phyloP scores from a whole-genome alignment of 2,797 vertebrate genomes.

The Lemur catta region DNA sequence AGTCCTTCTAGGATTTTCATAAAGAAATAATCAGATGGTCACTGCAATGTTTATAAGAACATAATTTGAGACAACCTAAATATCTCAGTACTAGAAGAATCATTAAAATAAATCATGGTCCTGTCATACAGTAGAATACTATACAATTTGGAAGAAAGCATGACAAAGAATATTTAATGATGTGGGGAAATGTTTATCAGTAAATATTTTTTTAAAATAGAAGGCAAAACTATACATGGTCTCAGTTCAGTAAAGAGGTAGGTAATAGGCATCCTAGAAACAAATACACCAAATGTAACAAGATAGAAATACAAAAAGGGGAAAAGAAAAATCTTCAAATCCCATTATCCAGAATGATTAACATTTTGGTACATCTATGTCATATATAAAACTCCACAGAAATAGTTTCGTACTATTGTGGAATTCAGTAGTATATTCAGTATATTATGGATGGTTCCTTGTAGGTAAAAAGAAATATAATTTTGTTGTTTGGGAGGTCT shows the following conservation, averaged over 20 bases:
- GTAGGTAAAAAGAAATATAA: background rate
- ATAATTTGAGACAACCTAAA: background rate
- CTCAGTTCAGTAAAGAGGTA: background rate
- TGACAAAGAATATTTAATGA: constrained; percentile 6
- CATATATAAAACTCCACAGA: background rate
- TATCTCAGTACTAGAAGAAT: background rate
- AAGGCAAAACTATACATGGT: background rate
- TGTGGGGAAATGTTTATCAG: background rate
- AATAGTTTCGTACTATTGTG: background rate
- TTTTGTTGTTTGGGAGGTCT: background rate
- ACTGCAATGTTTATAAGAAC: background rate
- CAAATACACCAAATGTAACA: background rate
- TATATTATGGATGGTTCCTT: background rate
- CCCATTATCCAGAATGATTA: background rate
- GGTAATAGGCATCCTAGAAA: background rate
- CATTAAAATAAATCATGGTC: background rate
- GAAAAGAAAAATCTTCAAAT: background rate
- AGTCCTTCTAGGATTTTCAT: background rate
- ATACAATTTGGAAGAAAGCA: constrained; percentile 3
- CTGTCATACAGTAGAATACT: background rate
- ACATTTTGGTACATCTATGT: background rate
- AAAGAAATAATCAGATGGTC: constrained; percentile 21
- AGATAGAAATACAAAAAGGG: background rate
- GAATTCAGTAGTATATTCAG: background rate
- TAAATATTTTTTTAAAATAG: background rate